phyloP scores from a whole-genome alignment of 2,113 vertebrate species.

The Cryptotis parvus region DNA sequence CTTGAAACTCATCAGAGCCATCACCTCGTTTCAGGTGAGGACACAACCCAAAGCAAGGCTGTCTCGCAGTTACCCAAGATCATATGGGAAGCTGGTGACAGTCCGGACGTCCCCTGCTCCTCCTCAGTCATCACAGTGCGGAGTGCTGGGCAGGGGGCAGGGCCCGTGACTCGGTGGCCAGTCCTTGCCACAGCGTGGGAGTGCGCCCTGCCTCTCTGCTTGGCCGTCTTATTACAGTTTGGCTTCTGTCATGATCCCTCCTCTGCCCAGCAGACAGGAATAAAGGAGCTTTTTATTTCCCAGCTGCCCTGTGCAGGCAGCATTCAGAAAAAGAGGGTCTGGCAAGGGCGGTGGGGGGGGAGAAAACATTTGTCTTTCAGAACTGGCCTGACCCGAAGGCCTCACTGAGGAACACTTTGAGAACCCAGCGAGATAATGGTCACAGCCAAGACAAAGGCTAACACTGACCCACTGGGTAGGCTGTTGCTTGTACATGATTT shows the following conservation, averaged over 20 bases:
- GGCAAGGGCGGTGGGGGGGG: conserved; percentile 35
- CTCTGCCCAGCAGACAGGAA: conserved; percentile 68
- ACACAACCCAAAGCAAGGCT: conserved; percentile 1
- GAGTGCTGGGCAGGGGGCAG: not conserved
- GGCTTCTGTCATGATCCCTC: conserved; percentile 75
- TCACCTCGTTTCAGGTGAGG: conserved; percentile 31
- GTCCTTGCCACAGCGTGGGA: not conserved
- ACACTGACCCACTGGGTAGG: conserved; percentile 86
- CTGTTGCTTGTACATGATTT: conserved; percentile 89
- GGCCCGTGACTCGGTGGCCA: not conserved
- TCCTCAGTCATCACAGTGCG: not conserved
- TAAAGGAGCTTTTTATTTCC: conserved; percentile 72
- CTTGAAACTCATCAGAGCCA: conserved; percentile 37
- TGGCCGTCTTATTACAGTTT: conserved; percentile 71
- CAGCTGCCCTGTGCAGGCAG: conserved; percentile 66
- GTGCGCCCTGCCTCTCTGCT: not conserved
- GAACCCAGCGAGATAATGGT: conserved; percentile 82
- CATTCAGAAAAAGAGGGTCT: conserved; percentile 66
- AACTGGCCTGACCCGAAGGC: conserved; percentile 72
- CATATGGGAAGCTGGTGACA: not conserved
- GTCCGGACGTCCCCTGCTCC: not conserved
- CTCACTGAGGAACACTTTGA: conserved; percentile 76
- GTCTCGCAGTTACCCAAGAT: conserved; percentile 28
- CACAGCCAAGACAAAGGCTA: conserved; percentile 85
- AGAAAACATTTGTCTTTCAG: conserved; percentile 76